These are phyloP conservation scores for Hypothenemus hampei DNA, from an alignment of 1,140 invertebrate genomes.

Conservation along the genomic window DNA sequence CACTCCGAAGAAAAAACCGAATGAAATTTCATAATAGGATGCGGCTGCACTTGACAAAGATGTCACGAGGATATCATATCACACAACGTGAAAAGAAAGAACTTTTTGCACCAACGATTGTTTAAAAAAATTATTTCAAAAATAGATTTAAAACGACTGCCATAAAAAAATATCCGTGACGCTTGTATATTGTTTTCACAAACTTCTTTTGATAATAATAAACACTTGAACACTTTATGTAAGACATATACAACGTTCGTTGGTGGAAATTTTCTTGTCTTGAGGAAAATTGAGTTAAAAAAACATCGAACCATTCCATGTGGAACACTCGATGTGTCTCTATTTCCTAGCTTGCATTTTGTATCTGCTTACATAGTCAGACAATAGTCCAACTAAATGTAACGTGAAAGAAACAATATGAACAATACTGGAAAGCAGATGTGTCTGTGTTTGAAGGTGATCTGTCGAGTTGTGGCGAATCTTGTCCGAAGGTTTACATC, in stretches of 20 bases:
- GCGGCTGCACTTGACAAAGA: slow-evolving; percentile 5
- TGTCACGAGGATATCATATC: background rate
- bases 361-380: slow-evolving; percentile 8
- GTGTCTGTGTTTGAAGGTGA: slow-evolving; percentile 34
- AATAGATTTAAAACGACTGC: no score
- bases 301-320: no score
- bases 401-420: slow-evolving; percentile 8
- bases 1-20: background rate
- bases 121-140: no score
- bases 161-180: no score
- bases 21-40: slow-evolving; percentile 8
- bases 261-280: no score
- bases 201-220: no score
- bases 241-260: no score
- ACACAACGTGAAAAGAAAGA: background rate
- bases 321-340: slow-evolving; percentile 2
- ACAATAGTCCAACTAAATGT: background rate
- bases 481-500: slow-evolving; percentile 22
- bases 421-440: slow-evolving; percentile 15
- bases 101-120: slow-evolving; percentile 1
- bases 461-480: slow-evolving; percentile 29
- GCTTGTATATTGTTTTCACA: no score
- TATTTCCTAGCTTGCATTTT: slow-evolving; percentile 10
- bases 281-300: no score
- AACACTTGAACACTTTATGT: no score